These are phyloP conservation scores for Iselma pallidipennis DNA, from an alignment of 2,888 invertebrate species.

Conservation along the genomic window DNA sequence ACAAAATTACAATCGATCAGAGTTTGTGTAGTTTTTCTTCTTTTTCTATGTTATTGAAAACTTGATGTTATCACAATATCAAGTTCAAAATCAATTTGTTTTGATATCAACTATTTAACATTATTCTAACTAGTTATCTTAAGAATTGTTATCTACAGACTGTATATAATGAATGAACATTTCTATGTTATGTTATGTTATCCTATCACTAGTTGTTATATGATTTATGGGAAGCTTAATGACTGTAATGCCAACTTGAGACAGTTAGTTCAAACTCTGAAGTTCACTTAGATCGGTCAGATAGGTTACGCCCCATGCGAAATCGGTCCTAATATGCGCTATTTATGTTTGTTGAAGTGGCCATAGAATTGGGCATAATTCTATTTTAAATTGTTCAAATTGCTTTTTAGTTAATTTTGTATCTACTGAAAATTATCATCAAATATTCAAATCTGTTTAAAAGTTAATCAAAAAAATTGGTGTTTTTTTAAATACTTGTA, in stretches of 20 bases:
- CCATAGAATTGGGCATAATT: too few relatives aligned
- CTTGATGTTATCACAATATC: background rate
- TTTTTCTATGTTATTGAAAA: too few relatives aligned
- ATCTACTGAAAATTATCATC: too few relatives aligned
- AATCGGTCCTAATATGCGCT: slow-evolving; percentile 30
- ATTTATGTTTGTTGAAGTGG: slow-evolving; percentile 5
- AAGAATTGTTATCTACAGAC: slow-evolving; percentile 22
- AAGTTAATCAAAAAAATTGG: too few relatives aligned
- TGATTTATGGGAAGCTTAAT: slow-evolving; percentile 41
- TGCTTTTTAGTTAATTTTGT: too few relatives aligned
- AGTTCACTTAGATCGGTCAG: slow-evolving; percentile 37
- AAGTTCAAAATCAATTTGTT: slow-evolving; percentile 1
- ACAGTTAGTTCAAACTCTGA: slow-evolving; percentile 33
- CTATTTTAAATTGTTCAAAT: too few relatives aligned
- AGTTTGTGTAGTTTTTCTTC: too few relatives aligned
- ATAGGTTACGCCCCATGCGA: slow-evolving; percentile 33
- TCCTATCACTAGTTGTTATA: slow-evolving; percentile 37
- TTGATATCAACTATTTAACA: slow-evolving; percentile 1
- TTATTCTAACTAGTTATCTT: slow-evolving; percentile 18
- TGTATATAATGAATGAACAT: slow-evolving; percentile 23
- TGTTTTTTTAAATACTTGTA: too few relatives aligned
- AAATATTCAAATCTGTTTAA: too few relatives aligned
- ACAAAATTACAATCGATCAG: too few relatives aligned
- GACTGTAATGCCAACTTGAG: slow-evolving; percentile 38
- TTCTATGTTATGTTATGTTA: slow-evolving; percentile 25